Conservation (phyloP, 2,888 invertebrate genomes). For the Capitulum mitella region DNA sequence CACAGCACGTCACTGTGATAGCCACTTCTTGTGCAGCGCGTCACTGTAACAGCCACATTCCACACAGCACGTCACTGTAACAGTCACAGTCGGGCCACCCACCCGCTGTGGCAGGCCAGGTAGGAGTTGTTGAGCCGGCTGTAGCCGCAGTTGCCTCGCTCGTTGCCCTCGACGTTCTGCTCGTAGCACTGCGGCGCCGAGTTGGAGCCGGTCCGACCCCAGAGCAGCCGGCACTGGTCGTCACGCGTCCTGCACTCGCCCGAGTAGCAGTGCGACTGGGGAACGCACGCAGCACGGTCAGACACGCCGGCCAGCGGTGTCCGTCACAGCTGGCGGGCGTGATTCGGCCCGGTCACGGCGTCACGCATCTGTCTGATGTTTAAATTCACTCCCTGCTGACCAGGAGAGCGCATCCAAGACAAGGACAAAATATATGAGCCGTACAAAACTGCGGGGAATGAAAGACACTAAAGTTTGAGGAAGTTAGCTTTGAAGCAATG, state of each 20-base stretch:
- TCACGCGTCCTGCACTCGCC: constrained; percentile 80
- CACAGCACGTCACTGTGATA: no score
- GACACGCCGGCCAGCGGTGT: no score
- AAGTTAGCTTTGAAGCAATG: no score
- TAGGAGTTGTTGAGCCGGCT: constrained; percentile 65
- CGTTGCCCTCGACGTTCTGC: constrained; percentile 68
- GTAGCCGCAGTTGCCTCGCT: constrained; percentile 91
- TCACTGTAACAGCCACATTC: neutral
- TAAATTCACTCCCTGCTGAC: no score
- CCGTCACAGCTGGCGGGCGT: no score
- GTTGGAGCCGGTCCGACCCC: constrained; percentile 82
- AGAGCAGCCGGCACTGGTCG: constrained; percentile 84
- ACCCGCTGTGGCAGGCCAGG: constrained; percentile 61
- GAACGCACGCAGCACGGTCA: no score
- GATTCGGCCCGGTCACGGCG: no score
- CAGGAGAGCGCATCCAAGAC: no score
- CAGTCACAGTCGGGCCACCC: constrained; percentile 54
- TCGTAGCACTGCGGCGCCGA: constrained; percentile 74
- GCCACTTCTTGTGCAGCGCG: neutral
- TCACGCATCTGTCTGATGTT: no score
- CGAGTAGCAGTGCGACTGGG: constrained; percentile 75
- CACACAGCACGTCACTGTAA: neutral
- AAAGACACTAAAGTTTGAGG: no score
- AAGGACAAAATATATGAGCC: no score
- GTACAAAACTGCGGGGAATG: no score